Conservation (phyloP, 1,140 invertebrate species). For the Listronotus oregonensis region DNA sequence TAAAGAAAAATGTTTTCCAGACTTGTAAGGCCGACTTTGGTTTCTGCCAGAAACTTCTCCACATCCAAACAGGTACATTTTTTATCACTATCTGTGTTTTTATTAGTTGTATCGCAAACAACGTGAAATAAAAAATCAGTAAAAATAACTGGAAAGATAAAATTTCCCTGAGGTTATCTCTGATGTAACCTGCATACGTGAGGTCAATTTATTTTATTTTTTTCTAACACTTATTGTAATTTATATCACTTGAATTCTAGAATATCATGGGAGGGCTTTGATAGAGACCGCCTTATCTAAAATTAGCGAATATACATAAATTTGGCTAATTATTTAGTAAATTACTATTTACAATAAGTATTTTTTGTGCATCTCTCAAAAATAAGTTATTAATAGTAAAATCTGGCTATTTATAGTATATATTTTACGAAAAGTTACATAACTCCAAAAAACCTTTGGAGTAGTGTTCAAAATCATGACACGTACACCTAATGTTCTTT, state of each 20-base stretch:
- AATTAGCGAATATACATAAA: too few species aligned
- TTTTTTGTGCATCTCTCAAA: too few species aligned
- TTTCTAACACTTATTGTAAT: neutral
- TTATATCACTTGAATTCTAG: neutral
- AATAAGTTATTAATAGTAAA: too few species aligned
- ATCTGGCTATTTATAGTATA: too few species aligned
- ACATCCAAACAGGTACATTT: slow-evolving; percentile 61
- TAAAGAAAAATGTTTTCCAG: slow-evolving; percentile 60
- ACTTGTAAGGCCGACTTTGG: slow-evolving; percentile 57
- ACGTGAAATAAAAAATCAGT: too few species aligned
- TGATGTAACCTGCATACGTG: slow-evolving; percentile 23
- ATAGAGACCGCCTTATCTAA: too few species aligned
- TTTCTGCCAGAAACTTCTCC: slow-evolving; percentile 60
- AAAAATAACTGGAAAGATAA: neutral
- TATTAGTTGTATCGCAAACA: neutral
- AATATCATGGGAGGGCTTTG: neutral
- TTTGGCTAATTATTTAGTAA: too few species aligned
- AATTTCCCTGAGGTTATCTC: neutral
- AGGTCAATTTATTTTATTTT: neutral
- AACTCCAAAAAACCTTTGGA: too few species aligned
- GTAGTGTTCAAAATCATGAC: too few species aligned
- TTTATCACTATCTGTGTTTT: neutral
- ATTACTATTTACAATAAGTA: too few species aligned
- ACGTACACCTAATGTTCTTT: too few species aligned
- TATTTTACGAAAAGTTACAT: too few species aligned